Conservation (phyloP, 2,888 invertebrate genomes). For the Sminthurinus aureus region DNA sequence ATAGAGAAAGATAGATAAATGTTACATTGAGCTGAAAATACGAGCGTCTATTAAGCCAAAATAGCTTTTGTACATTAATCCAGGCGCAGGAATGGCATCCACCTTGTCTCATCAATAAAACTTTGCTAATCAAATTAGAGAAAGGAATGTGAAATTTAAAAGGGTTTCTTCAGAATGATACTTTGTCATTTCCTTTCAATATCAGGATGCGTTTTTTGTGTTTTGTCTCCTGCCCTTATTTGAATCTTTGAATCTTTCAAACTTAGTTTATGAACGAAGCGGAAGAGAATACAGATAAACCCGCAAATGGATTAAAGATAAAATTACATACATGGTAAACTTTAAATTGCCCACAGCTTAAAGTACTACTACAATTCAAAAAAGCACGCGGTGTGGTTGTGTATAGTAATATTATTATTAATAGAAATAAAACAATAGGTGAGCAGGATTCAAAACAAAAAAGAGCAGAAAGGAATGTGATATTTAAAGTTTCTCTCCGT, state of each 20-base stretch:
- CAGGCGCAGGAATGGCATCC: neutral
- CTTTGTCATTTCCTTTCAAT: neutral
- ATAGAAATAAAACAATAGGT: too few relatives aligned
- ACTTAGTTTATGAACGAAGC: neutral
- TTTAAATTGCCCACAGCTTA: neutral
- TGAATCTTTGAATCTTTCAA: neutral
- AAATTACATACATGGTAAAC: neutral
- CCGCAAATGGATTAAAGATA: too few relatives aligned
- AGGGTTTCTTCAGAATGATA: neutral
- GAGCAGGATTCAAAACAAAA: too few relatives aligned
- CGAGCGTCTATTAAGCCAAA: constrained; percentile 5
- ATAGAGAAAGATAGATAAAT: neutral
- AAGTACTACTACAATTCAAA: neutral
- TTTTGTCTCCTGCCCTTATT: constrained; percentile 3
- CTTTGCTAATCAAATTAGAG: constrained; percentile 17
- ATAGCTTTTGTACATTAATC: neutral
- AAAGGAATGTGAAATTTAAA: constrained; percentile 1
- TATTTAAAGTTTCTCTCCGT: too few relatives aligned
- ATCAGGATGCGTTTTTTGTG: neutral
- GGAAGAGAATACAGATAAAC: neutral
- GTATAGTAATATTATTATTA: too few relatives aligned
- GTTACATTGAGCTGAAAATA: neutral
- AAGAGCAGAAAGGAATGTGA: too few relatives aligned
- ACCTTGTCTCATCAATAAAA: constrained; percentile 13
- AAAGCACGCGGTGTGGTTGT: neutral